These are phyloP conservation scores for Amazonetta brasiliensis DNA, from an alignment of 2,797 vertebrate species.

Conservation along the genomic window DNA sequence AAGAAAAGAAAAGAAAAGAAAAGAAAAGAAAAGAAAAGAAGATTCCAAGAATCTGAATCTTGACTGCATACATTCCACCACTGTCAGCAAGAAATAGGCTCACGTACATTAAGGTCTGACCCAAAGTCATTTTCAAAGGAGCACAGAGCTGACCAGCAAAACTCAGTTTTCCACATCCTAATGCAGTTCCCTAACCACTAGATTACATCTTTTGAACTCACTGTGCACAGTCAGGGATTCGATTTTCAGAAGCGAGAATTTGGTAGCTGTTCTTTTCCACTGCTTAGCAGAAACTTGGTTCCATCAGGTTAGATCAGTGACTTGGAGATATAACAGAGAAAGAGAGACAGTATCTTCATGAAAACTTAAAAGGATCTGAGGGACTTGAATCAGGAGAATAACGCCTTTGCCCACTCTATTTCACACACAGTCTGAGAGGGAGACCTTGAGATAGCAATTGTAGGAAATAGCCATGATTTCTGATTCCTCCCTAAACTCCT, in stretches of 20 bases:
- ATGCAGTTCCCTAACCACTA: accelerated
- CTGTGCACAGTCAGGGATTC: not conserved
- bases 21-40: no score
- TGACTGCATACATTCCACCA: not conserved
- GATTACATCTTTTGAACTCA: not conserved
- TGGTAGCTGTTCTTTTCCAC: not conserved
- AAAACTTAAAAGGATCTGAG: not conserved
- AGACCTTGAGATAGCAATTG: not conserved
- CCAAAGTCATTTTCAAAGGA: not conserved
- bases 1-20: no score
- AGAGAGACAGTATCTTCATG: not conserved
- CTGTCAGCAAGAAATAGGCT: not conserved
- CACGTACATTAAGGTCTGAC: not conserved
- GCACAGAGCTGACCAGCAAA: not conserved
- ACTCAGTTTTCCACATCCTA: not conserved
- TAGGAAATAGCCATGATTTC: not conserved
- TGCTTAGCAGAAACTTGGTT: not conserved
- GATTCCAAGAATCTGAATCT: not conserved
- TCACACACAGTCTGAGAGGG: not conserved
- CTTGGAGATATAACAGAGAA: not conserved
- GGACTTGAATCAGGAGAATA: not conserved
- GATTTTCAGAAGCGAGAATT: not conserved
- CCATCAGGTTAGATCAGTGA: not conserved
- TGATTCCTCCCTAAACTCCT: not conserved
- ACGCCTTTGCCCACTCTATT: not conserved